phyloP scores from a whole-genome alignment of 1,140 invertebrate species.

The Phocides pigmalion region DNA sequence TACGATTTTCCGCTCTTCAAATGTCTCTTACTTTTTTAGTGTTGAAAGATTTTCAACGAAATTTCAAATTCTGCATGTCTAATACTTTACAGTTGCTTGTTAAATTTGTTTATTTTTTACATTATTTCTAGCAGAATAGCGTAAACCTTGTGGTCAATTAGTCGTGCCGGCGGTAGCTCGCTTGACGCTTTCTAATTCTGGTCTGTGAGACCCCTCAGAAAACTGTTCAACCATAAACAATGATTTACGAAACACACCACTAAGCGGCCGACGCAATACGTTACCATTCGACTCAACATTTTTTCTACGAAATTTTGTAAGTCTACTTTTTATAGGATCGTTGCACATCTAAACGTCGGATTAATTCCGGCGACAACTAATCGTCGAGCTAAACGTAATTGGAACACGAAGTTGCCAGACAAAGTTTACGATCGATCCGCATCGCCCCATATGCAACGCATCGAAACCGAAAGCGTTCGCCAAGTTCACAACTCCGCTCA shows the following conservation, averaged over 20 bases:
- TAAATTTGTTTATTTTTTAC: constrained; percentile 38
- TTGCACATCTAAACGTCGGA: constrained; percentile 20
- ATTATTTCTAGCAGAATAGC: constrained; percentile 68
- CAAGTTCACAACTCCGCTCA: constrained; percentile 66
- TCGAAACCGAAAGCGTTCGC: constrained; percentile 73
- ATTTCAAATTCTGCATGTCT: constrained; percentile 27
- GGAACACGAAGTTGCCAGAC: constrained; percentile 45
- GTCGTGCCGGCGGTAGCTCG: constrained; percentile 56
- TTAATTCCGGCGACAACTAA: constrained; percentile 35
- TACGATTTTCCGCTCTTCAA: constrained; percentile 12
- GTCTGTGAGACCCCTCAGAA: constrained; percentile 67
- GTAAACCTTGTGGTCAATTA: constrained; percentile 80
- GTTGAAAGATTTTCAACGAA: constrained; percentile 27
- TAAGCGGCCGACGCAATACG: constrained; percentile 54
- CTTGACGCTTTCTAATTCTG: constrained; percentile 81
- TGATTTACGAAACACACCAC: constrained; percentile 74
- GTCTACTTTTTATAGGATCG: constrained; percentile 28
- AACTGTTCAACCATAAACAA: constrained; percentile 80
- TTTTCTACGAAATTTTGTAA: constrained; percentile 48
- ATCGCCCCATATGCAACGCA: constrained; percentile 69
- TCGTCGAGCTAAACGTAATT: constrained; percentile 46
- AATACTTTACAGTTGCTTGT: constrained; percentile 20
- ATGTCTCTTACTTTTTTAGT: constrained; percentile 3
- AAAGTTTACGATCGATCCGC: constrained; percentile 65
- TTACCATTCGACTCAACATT: constrained; percentile 57